phyloP scores from a whole-genome alignment of 2,113 vertebrate species.

The Crocuta crocuta region DNA sequence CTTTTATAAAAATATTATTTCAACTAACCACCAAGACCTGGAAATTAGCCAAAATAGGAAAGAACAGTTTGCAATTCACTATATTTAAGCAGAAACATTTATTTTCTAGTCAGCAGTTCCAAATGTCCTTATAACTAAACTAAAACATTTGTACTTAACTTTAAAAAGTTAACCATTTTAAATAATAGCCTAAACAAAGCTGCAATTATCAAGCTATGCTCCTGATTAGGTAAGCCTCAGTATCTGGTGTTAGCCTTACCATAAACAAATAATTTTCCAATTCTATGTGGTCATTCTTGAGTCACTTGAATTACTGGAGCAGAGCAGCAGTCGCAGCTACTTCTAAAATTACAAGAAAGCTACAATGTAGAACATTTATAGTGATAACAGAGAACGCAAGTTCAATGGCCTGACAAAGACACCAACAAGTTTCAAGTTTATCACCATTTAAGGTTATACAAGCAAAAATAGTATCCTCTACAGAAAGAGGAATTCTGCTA shows the following conservation, averaged over 20 bases:
- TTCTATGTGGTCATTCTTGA: neutral
- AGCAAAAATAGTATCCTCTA: slow-evolving; percentile 64
- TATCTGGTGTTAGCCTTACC: slow-evolving; percentile 8
- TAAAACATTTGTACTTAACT: slow-evolving; percentile 41
- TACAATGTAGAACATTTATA: slow-evolving; percentile 48
- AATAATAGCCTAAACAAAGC: neutral
- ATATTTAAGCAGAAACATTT: slow-evolving; percentile 51
- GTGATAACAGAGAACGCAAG: slow-evolving; percentile 57
- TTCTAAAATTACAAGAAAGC: slow-evolving; percentile 55
- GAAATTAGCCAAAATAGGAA: slow-evolving; percentile 5
- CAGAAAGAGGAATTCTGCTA: slow-evolving; percentile 62
- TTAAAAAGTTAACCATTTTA: neutral
- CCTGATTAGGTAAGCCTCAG: neutral
- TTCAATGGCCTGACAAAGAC: slow-evolving; percentile 55
- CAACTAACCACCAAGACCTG: neutral
- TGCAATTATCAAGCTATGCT: slow-evolving; percentile 41
- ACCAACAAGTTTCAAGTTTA: slow-evolving; percentile 65
- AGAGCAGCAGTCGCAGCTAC: slow-evolving; percentile 33
- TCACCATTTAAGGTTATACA: slow-evolving; percentile 50
- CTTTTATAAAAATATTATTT: slow-evolving; percentile 51
- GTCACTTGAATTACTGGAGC: neutral
- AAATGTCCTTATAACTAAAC: slow-evolving; percentile 8
- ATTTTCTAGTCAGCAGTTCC: slow-evolving; percentile 23
- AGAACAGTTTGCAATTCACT: neutral
- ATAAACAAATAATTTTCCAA: slow-evolving; percentile 34